Conservation (phyloP, 2,888 invertebrate genomes). For the Phengaris arion region DNA sequence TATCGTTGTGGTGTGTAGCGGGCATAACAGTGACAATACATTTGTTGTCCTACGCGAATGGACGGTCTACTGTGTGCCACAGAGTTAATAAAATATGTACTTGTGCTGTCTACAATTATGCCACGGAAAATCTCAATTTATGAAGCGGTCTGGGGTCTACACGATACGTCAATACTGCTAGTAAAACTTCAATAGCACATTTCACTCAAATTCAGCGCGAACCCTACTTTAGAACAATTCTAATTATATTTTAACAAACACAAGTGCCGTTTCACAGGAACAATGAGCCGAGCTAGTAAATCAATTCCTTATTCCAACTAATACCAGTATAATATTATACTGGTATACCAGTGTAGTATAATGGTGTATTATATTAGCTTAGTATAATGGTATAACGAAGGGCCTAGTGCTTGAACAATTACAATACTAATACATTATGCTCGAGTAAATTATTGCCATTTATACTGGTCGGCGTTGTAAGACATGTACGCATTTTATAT, state of each 20-base stretch:
- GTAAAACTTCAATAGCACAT: background rate
- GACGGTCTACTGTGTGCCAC: too few relatives aligned
- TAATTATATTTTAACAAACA: conserved; percentile 17
- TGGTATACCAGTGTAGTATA: background rate
- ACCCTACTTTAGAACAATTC: conserved; percentile 12
- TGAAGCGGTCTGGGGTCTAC: background rate
- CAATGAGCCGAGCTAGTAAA: background rate
- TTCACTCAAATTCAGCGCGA: background rate
- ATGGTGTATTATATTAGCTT: too few relatives aligned
- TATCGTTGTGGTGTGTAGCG: too few relatives aligned
- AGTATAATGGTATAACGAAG: background rate
- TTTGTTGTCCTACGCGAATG: too few relatives aligned
- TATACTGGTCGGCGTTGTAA: conserved; percentile 3
- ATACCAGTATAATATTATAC: background rate
- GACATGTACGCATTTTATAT: background rate
- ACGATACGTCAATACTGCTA: background rate
- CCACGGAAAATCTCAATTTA: too few relatives aligned
- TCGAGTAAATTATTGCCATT: conserved; percentile 6
- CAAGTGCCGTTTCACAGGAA: conserved; percentile 9
- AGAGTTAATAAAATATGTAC: too few relatives aligned
- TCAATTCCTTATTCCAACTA: background rate
- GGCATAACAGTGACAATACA: too few relatives aligned
- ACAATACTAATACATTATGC: conserved; percentile 21
- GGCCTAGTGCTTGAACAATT: background rate
- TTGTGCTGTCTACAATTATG: too few relatives aligned